phyloP scores from a whole-genome alignment of 2,113 vertebrate genomes.

The Spizaetus ornatus region DNA sequence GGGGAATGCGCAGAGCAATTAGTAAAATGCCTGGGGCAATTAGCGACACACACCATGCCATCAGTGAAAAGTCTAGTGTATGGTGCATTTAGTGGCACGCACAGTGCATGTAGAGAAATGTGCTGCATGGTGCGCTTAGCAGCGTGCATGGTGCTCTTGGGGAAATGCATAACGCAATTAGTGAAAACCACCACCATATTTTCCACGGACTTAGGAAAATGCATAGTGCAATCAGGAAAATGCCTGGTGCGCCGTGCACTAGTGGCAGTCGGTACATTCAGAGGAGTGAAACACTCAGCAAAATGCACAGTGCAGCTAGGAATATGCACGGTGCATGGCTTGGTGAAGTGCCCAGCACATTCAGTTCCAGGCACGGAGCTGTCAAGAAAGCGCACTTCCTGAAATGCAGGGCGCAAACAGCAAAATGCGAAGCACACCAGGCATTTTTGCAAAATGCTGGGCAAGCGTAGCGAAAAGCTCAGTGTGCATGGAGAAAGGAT shows the following conservation, averaged over 20 bases:
- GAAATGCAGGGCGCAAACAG: background rate
- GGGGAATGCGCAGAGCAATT: background rate
- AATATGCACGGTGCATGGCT: rapidly evolving
- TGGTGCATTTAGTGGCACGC: rapidly evolving
- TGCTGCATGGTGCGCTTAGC: background rate
- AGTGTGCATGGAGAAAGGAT: rapidly evolving
- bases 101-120: rapidly evolving
- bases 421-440: background rate
- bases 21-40: background rate
- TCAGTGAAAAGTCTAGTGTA: rapidly evolving
- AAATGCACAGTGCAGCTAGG: rapidly evolving
- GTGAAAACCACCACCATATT: background rate
- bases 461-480: background rate
- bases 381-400: no score
- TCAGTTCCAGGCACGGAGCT: background rate
- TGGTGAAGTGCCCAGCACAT: background rate
- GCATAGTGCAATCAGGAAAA: background rate
- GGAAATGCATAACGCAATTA: background rate
- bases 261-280: rapidly evolving
- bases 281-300: background rate
- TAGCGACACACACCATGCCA: rapidly evolving
- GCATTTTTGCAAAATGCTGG: background rate
- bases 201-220: background rate
- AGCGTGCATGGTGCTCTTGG: no score
- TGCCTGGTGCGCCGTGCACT: rapidly evolving